Evolutionary conservation across 2,888 invertebrate genomes (phyloP).

Genomic region (Xylota segnis): DNA sequence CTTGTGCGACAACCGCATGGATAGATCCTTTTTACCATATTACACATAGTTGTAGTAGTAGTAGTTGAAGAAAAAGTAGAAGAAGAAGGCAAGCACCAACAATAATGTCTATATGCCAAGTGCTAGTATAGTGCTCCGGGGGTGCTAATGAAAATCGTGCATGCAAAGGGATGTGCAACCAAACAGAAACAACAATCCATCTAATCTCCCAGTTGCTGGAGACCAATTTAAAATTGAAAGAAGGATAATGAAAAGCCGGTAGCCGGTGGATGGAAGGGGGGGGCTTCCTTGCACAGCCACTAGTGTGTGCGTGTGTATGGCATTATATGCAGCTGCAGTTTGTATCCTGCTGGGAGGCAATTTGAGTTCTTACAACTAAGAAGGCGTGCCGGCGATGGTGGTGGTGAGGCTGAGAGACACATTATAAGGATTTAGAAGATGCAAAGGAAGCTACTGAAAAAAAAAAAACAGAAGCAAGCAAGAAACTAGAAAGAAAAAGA

Average conservation of each 20-base stretch:
- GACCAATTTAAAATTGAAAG: slow-evolving; percentile 77
- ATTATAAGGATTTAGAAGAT: slow-evolving; percentile 72
- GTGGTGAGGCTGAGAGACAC: slow-evolving; percentile 27
- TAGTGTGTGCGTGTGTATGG: slow-evolving; percentile 52
- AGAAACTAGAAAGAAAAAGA: slow-evolving; percentile 42
- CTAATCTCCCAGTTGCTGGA: slow-evolving; percentile 71
- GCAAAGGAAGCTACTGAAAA: slow-evolving; percentile 52
- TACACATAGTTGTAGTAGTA: slow-evolving; percentile 41
- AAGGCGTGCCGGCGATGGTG: neutral
- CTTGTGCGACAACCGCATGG: slow-evolving; percentile 64
- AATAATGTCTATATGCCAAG: slow-evolving; percentile 59
- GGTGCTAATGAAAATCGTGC: slow-evolving; percentile 76
- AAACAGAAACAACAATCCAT: slow-evolving; percentile 77
- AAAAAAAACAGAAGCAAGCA: slow-evolving; percentile 5
- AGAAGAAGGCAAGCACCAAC: slow-evolving; percentile 27
- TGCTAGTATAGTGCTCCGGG: slow-evolving; percentile 54
- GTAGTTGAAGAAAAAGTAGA: neutral
- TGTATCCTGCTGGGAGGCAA: slow-evolving; percentile 62
- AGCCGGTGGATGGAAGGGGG: slow-evolving; percentile 18
- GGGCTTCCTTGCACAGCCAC: too few species aligned
- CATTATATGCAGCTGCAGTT: slow-evolving; percentile 50
- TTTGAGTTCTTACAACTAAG: slow-evolving; percentile 59
- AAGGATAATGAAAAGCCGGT: slow-evolving; percentile 73
- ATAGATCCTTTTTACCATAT: slow-evolving; percentile 72
- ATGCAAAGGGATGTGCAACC: slow-evolving; percentile 74